phyloP scores from a whole-genome alignment of 2,113 vertebrate genomes.

The Microcebus murinus region DNA sequence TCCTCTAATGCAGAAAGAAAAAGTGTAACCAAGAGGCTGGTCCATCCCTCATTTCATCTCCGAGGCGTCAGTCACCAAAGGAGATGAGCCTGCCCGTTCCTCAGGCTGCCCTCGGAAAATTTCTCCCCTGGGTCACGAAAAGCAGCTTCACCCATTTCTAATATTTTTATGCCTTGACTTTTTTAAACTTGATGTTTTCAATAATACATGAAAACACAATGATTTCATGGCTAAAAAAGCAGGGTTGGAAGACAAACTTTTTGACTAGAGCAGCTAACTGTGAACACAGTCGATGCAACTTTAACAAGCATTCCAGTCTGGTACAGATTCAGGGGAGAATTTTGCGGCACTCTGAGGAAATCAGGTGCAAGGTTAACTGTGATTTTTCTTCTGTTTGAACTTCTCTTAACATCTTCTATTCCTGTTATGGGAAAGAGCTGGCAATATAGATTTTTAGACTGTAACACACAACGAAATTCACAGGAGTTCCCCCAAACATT shows the following conservation, averaged over 20 bases:
- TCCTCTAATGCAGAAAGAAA: not conserved
- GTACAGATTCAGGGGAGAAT: not conserved
- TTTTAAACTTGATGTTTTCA: constrained; percentile 67
- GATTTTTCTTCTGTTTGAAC: constrained; percentile 14
- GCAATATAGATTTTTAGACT: not conserved
- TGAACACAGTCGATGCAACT: constrained; percentile 20
- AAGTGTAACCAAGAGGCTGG: not conserved
- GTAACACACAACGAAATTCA: not conserved
- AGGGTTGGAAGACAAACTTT: constrained; percentile 53
- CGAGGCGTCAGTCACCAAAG: rapidly evolving
- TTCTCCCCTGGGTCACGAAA: not conserved
- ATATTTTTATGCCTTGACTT: constrained; percentile 45
- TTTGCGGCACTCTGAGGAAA: constrained; percentile 57
- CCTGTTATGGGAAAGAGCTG: not conserved
- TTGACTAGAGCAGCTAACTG: constrained; percentile 2
- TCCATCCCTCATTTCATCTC: not conserved
- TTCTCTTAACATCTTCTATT: constrained; percentile 39
- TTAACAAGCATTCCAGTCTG: not conserved
- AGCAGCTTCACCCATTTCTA: not conserved
- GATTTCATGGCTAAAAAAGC: constrained; percentile 68
- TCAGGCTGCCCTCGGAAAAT: not conserved
- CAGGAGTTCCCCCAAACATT: not conserved
- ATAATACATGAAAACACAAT: constrained; percentile 69
- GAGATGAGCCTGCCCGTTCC: not conserved
- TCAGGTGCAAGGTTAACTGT: constrained; percentile 44